Evolutionary conservation across 2,113 vertebrate species (phyloP), one percentile per base, ranked within the genome.

Genomic region (Delphinapterus leucas): DNA sequence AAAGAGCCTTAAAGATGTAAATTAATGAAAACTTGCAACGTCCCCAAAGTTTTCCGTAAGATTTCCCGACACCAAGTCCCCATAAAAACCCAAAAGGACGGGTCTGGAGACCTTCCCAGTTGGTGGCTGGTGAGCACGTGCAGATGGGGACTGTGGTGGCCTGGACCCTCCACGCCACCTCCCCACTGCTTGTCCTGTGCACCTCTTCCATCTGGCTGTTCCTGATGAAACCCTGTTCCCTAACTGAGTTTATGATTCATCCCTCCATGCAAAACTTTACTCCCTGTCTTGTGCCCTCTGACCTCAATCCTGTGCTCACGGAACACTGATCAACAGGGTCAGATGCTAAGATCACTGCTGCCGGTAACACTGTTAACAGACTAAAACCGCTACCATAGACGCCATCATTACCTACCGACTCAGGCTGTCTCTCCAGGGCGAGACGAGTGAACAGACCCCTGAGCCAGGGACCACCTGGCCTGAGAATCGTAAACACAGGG

Each of bases 281-380:
- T 53, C 31, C 76, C 12, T 31, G 12, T 55, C 76, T 23, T 20
- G 12, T 23, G 31, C 20, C 76, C 76, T n/a, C 31, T 23, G 76
- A 79, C 31, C 49, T 79, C 76, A 55, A 49, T 23, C 33, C 31
- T 23, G 49, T n/a, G 76, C 76, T 79, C 6, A 0, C 3, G 3
- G 18, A 55, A 13, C 21, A 10, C 76, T 2, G 2, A 23, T 23
- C 47, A 33, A 8, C 49, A 12, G 49, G 76, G 49, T 25, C 6
- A 3, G 61, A 31, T 8, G 21, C 10, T 33, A 31, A n/a, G 20
- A 14, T 2, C 6, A 11, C 49, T 23, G 76, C 49, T 11, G 11
- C 8, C 3, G 49, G 25, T 36, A 8, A 23, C 5, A 1, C 11
- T 3, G 33, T 11, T 8, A 13, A 55, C 2, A 11, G 10, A n/a